Conservation (phyloP, 1,140 invertebrate species). For the Zaprionus gabonicus region DNA sequence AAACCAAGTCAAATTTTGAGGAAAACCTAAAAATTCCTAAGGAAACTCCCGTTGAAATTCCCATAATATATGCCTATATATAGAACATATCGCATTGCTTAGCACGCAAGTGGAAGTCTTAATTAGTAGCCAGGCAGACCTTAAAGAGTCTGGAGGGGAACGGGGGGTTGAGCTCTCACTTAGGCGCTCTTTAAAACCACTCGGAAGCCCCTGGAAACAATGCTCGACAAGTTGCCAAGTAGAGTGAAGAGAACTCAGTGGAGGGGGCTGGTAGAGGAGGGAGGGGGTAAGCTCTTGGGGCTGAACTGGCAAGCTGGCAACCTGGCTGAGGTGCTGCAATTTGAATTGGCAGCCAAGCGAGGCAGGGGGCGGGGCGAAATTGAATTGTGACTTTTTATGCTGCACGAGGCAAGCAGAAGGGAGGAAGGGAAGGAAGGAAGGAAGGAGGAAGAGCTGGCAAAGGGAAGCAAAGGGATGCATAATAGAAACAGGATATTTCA, state of each 20-base stretch:
- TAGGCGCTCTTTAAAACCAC: conserved; percentile 1
- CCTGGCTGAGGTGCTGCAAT: conserved; percentile 10
- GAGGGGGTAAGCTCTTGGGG: background rate
- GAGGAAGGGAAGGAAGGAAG: conserved; percentile 5
- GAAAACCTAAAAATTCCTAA: background rate
- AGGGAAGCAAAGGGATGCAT: conserved; percentile 28
- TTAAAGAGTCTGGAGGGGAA: background rate
- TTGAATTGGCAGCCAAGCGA: background rate
- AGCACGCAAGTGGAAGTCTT: conserved; percentile 1
- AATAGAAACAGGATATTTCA: conserved; percentile 79
- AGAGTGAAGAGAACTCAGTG: background rate
- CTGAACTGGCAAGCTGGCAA: background rate
- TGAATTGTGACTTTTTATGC: conserved; percentile 81
- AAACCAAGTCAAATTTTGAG: background rate
- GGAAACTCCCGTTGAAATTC: background rate
- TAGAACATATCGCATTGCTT: background rate
- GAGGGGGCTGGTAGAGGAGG: background rate
- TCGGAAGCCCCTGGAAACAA: conserved; percentile 9
- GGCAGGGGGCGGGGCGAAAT: conserved; percentile 47
- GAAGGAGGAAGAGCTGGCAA: conserved; percentile 1
- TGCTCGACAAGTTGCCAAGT: conserved; percentile 4
- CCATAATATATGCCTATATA: background rate
- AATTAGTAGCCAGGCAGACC: background rate
- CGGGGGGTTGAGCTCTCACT: background rate
- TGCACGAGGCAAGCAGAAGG: conserved; percentile 37